Base-by-base conservation (phyloP, 2,797 vertebrate species). In the Limnodromus scolopaceus region DNA sequence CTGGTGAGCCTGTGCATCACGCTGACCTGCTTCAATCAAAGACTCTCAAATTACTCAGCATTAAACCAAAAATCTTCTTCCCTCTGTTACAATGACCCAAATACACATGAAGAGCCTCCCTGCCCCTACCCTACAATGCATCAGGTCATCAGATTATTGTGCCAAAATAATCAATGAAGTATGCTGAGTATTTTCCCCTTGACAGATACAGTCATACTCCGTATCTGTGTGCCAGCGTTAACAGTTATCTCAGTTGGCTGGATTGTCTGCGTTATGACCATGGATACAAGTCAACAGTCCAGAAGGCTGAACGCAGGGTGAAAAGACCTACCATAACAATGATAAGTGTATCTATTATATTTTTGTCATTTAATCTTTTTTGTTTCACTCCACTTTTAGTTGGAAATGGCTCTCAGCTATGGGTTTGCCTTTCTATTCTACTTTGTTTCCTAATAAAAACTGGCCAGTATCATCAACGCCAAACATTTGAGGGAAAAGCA, bases 31-130 rank as follows among this genome's bases (percentile, higher is more conserved):
- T 91, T 91, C 96, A 93, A 75, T n/a, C 69, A 86, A 89, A 93
- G 80, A 58, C 46, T 61, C 79, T 77, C 10, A 22, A 95, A 96
- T 91, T 96, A 93, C 89, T 97, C 94, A 95, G 86, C 93, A 85
- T 74, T 92, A 76, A 85, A 92, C 68, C 19, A 87, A 84, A 85
- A 88, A 80, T 32, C 60, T 54, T 53, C 51, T 83, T 91, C 58
- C 18, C 84, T 77, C 79, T 65, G 89, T 90, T 76, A 95, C 70
- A 83, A 85, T 84, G 87, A 95, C 89, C 93, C 81, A 92, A 84
- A 93, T 54, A 84, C 64, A 78, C 11, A 45, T 3, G 79, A 77
- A 16, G 9, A 95, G 25, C 66, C 34, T 70, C 77, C 69, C 48
- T 43, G 32, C 10, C 57, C 51, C 23, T 41, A 66, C 68, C 11